phyloP scores from a whole-genome alignment of 2,113 vertebrate species.

The Triplophysa rosa region DNA sequence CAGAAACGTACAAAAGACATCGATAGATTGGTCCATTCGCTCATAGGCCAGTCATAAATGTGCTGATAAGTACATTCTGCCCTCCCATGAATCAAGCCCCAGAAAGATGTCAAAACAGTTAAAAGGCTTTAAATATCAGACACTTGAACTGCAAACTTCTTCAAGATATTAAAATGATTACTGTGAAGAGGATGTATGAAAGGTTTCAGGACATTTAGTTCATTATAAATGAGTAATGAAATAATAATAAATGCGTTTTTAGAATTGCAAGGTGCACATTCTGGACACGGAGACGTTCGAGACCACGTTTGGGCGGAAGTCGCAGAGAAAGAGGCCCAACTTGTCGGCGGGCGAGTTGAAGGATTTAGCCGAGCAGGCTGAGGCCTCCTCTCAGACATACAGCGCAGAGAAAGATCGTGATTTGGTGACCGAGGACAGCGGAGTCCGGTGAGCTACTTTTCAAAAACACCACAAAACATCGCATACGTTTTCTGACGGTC shows the following conservation, averaged over 20 bases:
- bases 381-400: constrained; percentile 78
- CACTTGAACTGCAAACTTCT: too few species aligned
- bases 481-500: too few species aligned
- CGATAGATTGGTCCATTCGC: too few species aligned
- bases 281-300: constrained; percentile 95
- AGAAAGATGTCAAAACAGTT: not conserved
- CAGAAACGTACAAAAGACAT: too few species aligned
- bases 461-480: too few species aligned
- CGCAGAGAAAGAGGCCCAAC: constrained; percentile 90
- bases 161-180: too few species aligned
- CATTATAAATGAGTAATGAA: too few species aligned
- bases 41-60: not conserved
- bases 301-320: constrained; percentile 92
- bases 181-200: not conserved
- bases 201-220: not conserved
- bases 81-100: not conserved
- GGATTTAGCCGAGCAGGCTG: constrained; percentile 82
- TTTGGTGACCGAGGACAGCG: constrained; percentile 86
- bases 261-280: constrained; percentile 96
- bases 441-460: constrained; percentile 80
- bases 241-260: constrained; percentile 6
- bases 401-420: constrained; percentile 83
- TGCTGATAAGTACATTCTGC: not conserved
- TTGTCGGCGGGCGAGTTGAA: constrained; percentile 83
- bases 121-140: not conserved